These are phyloP conservation scores for Philotrypesis tridentata DNA, from an alignment of 1,140 invertebrate species.

Conservation along the genomic window DNA sequence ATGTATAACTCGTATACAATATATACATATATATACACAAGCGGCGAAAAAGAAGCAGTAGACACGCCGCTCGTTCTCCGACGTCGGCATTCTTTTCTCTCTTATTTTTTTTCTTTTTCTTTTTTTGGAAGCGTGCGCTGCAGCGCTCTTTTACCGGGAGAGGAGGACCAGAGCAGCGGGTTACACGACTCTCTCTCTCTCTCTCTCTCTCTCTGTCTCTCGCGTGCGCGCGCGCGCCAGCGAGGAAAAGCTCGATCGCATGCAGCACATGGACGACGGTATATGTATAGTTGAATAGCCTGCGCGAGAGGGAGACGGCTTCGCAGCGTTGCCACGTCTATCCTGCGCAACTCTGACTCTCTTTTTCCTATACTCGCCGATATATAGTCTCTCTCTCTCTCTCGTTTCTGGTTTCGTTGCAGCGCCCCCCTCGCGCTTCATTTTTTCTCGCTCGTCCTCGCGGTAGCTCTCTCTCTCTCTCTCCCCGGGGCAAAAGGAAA, in stretches of 20 bases:
- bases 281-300: background rate
- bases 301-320: slow-evolving; percentile 45
- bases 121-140: background rate
- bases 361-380: slow-evolving; percentile 34
- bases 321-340: slow-evolving; percentile 61
- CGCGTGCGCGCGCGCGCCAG: background rate
- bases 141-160: background rate
- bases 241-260: slow-evolving; percentile 16
- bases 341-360: slow-evolving; percentile 16
- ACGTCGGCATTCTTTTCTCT: background rate
- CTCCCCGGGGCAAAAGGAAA: background rate
- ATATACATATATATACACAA: no score
- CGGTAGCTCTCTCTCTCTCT: background rate
- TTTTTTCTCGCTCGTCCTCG: no score
- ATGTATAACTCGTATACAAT: no score
- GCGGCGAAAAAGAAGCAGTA: background rate
- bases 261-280: background rate
- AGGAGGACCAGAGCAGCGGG: background rate
- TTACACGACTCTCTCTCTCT: background rate
- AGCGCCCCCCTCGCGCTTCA: no score
- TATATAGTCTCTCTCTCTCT: slow-evolving; percentile 45
- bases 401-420: slow-evolving; percentile 43
- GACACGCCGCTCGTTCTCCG: background rate
- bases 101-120: background rate
- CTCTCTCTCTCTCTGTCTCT: background rate